A percentile compares a stretch with the other conserved stretches of the same genome.
These are phyloP conservation scores for Melieria crassipennis DNA, from an alignment of 2,888 invertebrate genomes.

Conservation along the genomic window DNA sequence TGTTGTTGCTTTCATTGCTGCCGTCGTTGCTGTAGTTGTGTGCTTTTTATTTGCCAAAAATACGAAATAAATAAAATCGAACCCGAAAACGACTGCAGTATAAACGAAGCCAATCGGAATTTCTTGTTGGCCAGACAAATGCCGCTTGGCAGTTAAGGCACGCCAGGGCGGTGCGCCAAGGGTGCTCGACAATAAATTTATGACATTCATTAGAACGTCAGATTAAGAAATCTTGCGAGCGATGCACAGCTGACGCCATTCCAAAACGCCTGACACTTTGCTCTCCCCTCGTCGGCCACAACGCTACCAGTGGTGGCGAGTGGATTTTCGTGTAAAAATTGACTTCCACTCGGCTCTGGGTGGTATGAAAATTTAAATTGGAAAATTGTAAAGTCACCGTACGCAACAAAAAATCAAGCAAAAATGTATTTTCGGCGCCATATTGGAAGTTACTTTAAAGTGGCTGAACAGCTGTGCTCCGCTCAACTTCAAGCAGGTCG, in stretches of 20 bases:
- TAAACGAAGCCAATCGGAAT: constrained; percentile 61
- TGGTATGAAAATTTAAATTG: constrained; percentile 43
- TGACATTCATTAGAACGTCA: constrained; percentile 65
- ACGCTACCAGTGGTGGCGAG: constrained; percentile 35
- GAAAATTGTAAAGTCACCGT: constrained; percentile 43
- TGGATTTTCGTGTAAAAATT: constrained; percentile 50
- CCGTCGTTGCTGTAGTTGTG: no score
- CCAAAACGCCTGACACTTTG: not conserved
- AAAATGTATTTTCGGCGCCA: constrained; percentile 30
- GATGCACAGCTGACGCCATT: constrained; percentile 60
- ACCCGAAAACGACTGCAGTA: constrained; percentile 2
- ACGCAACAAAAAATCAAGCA: constrained; percentile 32
- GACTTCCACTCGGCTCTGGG: constrained; percentile 42
- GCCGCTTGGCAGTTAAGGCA: constrained; percentile 30
- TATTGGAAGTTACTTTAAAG: constrained; percentile 58
- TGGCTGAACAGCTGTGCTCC: constrained; percentile 47
- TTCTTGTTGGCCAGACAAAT: constrained; percentile 16
- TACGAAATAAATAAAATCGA: not conserved
- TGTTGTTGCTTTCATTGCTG: no score
- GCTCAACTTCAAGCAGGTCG: not conserved
- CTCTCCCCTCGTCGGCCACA: not conserved
- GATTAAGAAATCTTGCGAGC: constrained; percentile 58
- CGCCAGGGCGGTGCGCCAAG: constrained; percentile 40
- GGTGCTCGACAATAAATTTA: constrained; percentile 61
- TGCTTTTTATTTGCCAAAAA: not conserved